These are phyloP conservation scores for Siderastrea siderea DNA, from an alignment of 92 coral and sea anemone genomes.

Conservation along the genomic window DNA sequence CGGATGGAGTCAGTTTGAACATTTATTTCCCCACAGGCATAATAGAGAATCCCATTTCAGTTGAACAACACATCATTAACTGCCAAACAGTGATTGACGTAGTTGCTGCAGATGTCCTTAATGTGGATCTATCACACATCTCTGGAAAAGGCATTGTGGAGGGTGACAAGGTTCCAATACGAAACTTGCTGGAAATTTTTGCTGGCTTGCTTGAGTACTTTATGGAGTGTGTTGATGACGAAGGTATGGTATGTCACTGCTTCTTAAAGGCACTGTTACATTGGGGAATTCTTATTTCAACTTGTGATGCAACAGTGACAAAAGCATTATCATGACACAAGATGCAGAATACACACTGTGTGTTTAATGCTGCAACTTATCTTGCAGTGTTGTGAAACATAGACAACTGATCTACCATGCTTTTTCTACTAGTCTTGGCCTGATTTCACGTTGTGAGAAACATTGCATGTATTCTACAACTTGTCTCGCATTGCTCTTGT, in stretches of 20 bases:
- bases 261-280: too few relatives aligned
- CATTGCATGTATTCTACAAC: too few relatives aligned
- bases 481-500: too few relatives aligned
- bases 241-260: constrained; percentile 41
- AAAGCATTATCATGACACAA: too few relatives aligned
- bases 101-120: constrained; percentile 83
- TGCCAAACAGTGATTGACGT: constrained; percentile 87
- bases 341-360: too few relatives aligned
- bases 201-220: constrained; percentile 94
- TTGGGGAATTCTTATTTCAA: too few relatives aligned
- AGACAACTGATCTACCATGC: too few relatives aligned
- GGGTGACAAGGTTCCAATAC: constrained; percentile 75
- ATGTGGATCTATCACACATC: constrained; percentile 94
- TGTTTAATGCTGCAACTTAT: too few relatives aligned
- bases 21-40: constrained; percentile 60
- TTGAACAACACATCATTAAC: constrained; percentile 71
- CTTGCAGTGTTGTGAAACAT: too few relatives aligned
- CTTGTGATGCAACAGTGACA: too few relatives aligned
- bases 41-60: constrained; percentile 76
- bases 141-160: constrained; percentile 83
- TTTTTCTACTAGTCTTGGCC: too few relatives aligned
- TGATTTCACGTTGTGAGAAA: too few relatives aligned
- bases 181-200: constrained; percentile 94
- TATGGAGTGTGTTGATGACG: constrained; percentile 87
- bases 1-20: neutral